Evolutionary conservation across 2,797 vertebrate genomes (phyloP).

Genomic region (Amazona ochrocephala): DNA sequence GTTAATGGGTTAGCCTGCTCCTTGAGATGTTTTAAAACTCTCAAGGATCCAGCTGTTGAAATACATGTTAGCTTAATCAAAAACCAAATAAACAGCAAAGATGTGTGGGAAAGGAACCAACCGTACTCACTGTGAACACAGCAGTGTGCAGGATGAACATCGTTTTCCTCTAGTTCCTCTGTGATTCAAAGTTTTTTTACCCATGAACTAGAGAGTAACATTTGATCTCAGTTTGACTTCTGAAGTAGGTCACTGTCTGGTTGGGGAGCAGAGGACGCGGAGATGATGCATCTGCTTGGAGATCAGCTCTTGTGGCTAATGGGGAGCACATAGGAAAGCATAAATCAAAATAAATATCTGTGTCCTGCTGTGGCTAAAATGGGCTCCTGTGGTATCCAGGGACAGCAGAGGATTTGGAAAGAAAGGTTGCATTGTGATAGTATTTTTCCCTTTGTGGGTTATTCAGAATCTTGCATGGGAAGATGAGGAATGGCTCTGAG

Average conservation of each 20-base stretch:
- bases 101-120: conserved; percentile 63
- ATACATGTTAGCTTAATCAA: conserved; percentile 34
- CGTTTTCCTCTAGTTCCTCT: conserved; percentile 33
- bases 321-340: conserved; percentile 45
- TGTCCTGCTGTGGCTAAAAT: conserved; percentile 3
- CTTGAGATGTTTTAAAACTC: conserved; percentile 22
- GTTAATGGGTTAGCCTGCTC: not conserved
- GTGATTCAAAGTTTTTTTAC: conserved; percentile 21
- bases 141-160: conserved; percentile 38
- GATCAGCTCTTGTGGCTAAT: conserved; percentile 19
- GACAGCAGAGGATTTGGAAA: conserved; percentile 35
- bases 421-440: conserved; percentile 32
- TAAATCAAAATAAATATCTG: conserved; percentile 61
- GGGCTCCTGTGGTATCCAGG: conserved; percentile 17
- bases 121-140: conserved; percentile 11
- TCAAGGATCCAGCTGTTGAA: conserved; percentile 47
- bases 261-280: not conserved
- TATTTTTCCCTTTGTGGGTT: conserved; percentile 37
- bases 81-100: conserved; percentile 49
- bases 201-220: conserved; percentile 41
- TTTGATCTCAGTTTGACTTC: conserved; percentile 67
- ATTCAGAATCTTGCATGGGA: conserved; percentile 16
- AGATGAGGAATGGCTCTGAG: not conserved
- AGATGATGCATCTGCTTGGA: not conserved
- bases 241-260: conserved; percentile 51